Percentiles rank a stretch among this genome's conserved stretches.
phyloP scores from a whole-genome alignment of 2,797 vertebrate genomes.

The Neosilurus mollespiculum region DNA sequence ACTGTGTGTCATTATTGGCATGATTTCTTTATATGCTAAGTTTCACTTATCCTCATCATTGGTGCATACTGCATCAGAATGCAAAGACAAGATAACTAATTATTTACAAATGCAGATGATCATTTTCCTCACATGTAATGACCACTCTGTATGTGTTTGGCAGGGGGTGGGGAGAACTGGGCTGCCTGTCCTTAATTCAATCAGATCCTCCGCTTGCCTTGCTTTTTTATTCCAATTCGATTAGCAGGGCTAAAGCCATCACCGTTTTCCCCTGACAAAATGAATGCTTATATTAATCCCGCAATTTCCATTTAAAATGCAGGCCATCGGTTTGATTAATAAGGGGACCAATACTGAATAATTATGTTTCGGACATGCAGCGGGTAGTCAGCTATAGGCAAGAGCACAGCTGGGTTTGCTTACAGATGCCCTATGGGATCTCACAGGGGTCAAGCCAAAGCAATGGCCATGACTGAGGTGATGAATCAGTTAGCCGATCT shows the following conservation, averaged over 20 bases:
- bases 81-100: conserved; percentile 11
- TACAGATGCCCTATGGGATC: conserved; percentile 92
- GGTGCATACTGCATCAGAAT: background rate
- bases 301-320: conserved; percentile 99
- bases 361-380: conserved; percentile 88
- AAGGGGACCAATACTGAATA: conserved; percentile 98
- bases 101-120: background rate
- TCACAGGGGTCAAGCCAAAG: conserved; percentile 90
- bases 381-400: conserved; percentile 81
- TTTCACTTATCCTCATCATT: conserved; percentile 1
- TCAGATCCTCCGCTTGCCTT: conserved; percentile 86
- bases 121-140: conserved; percentile 3
- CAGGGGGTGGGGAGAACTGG: background rate
- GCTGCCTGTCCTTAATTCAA: conserved; percentile 89
- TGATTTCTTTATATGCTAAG: background rate
- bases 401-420: conserved; percentile 94
- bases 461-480: conserved; percentile 99
- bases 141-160: conserved; percentile 64
- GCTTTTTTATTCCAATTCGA: conserved; percentile 98
- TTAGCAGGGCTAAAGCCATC: conserved; percentile 95
- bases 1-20: conserved; percentile 17
- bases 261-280: conserved; percentile 96
- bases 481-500: conserved; percentile 97
- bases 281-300: conserved; percentile 99
- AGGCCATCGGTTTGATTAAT: conserved; percentile 99